These are phyloP conservation scores for Eupeodes luniger DNA, from an alignment of 2,888 invertebrate genomes.

Conservation along the genomic window DNA sequence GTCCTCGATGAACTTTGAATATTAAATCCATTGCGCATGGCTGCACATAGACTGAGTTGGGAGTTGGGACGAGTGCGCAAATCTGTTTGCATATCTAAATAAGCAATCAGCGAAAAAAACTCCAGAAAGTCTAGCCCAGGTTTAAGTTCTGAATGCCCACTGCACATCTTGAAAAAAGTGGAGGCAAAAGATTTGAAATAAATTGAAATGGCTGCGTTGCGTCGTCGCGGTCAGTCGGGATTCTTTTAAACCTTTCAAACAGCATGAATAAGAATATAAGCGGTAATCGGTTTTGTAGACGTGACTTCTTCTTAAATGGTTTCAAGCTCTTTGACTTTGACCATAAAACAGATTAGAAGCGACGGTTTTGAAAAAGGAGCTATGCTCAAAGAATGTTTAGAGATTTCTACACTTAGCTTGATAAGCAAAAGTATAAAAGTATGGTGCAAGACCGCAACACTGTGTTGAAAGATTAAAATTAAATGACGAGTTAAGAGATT, in stretches of 20 bases:
- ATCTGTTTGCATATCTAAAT: constrained; percentile 69
- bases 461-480: constrained; percentile 28
- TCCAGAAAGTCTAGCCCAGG: neutral
- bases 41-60: constrained; percentile 16
- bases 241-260: constrained; percentile 39
- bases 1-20: constrained; percentile 61
- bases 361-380: neutral
- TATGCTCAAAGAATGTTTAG: neutral
- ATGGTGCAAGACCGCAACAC: neutral
- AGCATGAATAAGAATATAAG: constrained; percentile 35
- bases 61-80: constrained; percentile 27
- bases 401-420: neutral
- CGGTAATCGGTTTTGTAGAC: constrained; percentile 37
- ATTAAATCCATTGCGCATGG: constrained; percentile 62
- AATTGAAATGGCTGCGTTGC: constrained; percentile 6
- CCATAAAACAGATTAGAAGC: constrained; percentile 25
- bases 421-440: neutral
- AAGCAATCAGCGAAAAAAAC: constrained; percentile 38
- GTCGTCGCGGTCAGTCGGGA: constrained; percentile 46
- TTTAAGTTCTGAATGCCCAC: neutral
- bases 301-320: constrained; percentile 10
- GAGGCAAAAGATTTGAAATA: constrained; percentile 14
- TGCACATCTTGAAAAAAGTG: neutral
- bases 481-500: constrained; percentile 7
- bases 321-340: constrained; percentile 42